Evolutionary conservation across 2,888 invertebrate genomes (phyloP).

Genomic region (Cephus rjabovi): DNA sequence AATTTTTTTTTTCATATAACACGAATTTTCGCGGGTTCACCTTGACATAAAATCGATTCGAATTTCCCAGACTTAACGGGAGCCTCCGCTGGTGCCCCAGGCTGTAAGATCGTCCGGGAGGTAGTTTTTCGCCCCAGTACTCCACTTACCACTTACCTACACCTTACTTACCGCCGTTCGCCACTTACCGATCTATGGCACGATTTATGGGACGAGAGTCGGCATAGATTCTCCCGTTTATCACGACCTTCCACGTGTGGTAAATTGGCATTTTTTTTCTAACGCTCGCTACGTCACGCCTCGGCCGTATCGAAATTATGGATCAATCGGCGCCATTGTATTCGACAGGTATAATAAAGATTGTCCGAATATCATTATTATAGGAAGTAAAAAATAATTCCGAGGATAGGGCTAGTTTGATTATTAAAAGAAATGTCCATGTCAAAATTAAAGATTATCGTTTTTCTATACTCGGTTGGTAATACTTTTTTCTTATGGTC

Average conservation of each 20-base stretch:
- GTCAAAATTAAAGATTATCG: no score
- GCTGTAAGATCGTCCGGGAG: constrained; percentile 32
- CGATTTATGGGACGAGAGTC: not conserved
- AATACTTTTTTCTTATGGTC: not conserved
- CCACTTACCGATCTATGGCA: not conserved
- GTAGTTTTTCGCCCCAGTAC: constrained; percentile 62
- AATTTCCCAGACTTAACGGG: constrained; percentile 57
- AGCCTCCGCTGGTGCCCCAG: not conserved
- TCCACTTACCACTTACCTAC: constrained; percentile 56
- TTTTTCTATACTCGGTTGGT: not conserved
- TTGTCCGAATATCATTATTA: not conserved
- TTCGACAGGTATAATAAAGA: not conserved
- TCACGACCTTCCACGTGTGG: not conserved
- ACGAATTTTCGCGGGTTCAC: not conserved
- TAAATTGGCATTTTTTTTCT: not conserved
- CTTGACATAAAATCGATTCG: constrained; percentile 36
- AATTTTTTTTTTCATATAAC: no score
- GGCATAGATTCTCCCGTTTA: not conserved
- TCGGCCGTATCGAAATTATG: not conserved
- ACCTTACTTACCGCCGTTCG: constrained; percentile 40
- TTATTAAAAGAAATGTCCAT: not conserved
- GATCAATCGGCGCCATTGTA: not conserved
- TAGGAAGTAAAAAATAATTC: no score
- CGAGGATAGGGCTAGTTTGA: not conserved
- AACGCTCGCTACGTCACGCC: not conserved